Base-by-base conservation (phyloP, 2,113 vertebrate genomes). In the Paedocypris sp. region DNA sequence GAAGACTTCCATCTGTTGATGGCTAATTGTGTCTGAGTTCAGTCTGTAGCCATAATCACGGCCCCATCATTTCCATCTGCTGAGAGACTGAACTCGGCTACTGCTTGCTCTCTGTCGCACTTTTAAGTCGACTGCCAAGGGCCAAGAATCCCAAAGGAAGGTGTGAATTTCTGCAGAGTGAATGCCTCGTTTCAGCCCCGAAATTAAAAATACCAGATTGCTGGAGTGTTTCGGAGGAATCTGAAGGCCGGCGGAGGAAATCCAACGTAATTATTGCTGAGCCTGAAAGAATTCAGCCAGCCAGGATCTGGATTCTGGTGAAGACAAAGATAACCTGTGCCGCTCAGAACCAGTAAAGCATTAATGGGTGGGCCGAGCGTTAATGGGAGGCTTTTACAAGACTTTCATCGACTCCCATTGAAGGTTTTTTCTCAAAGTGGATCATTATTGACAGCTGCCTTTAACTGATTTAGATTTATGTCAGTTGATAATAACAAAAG, bases 1-100 rank as follows among this genome's bases (percentile, higher is more conserved):
- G 70, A 75, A 67, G 64, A 41, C 43, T 72, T 70, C 73, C 70
- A 75, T 72, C 54, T 72, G 73, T 66, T 66, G 28, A 38, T 61
- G 72, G 67, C 65, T 79, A 75, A 79, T 72, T 72, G 77, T 73
- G 68, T 73, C 69, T 78, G 74, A 52, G 43, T 72, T 74, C 62
- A 16, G 48, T 69, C 46, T 72, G 38, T 73, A 77, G 75, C 72
- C 67, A 69, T 67, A 67, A 75, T 80, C 73, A 71, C 63, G 71
- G 64, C 54, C 70, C 75, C 78, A 78, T 75, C 62, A 73, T 78
- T 82, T 79, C 74, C 74, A 79, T 78, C 79, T 75, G 75, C 60
- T 31, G 49, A 59, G 19, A 57, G 64, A 69, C 50, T 60, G 50
- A 69, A 73, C 67, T 67, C 48, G 35, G 66, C 70, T 73, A 61